These are phyloP conservation scores for Suricata suricatta DNA, from an alignment of 2,113 vertebrate species.

Conservation along the genomic window DNA sequence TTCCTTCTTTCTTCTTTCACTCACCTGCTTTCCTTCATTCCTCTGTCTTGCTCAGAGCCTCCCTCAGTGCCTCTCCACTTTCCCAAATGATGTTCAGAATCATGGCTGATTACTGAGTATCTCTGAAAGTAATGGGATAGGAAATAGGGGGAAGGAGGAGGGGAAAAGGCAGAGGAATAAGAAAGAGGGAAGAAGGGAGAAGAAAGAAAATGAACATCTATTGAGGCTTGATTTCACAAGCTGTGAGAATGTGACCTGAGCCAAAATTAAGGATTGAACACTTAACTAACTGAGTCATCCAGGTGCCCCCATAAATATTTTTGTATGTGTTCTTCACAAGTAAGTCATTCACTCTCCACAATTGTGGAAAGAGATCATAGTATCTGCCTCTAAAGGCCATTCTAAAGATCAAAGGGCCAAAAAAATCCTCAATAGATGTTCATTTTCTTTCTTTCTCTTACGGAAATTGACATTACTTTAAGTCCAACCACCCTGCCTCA, in stretches of 20 bases:
- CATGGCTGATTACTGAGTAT: not conserved
- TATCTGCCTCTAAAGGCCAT: not conserved
- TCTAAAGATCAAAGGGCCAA: not conserved
- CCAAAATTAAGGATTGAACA: no score
- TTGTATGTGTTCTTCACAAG: not conserved
- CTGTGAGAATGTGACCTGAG: no score
- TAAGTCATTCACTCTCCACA: not conserved
- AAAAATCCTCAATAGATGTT: not conserved
- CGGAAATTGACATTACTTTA: slow-evolving; percentile 29
- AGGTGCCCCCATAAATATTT: not conserved
- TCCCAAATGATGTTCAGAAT: not conserved
- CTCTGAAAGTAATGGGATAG: not conserved
- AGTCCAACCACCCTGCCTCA: not conserved
- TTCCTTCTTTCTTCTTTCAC: not conserved
- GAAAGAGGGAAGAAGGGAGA: not conserved
- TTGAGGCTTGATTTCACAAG: no score
- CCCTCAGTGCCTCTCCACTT: not conserved
- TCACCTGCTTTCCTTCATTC: not conserved
- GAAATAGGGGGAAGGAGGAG: not conserved
- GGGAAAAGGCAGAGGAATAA: not conserved
- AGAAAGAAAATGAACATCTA: no score
- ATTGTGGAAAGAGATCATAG: not conserved
- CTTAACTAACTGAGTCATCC: no score
- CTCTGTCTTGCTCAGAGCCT: not conserved
- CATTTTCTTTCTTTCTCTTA: slow-evolving; percentile 31